Evolutionary conservation across 1,140 invertebrate genomes (phyloP), one percentile per base, ranked within the genome.

Genomic region (Andrena cerasifolii): DNA sequence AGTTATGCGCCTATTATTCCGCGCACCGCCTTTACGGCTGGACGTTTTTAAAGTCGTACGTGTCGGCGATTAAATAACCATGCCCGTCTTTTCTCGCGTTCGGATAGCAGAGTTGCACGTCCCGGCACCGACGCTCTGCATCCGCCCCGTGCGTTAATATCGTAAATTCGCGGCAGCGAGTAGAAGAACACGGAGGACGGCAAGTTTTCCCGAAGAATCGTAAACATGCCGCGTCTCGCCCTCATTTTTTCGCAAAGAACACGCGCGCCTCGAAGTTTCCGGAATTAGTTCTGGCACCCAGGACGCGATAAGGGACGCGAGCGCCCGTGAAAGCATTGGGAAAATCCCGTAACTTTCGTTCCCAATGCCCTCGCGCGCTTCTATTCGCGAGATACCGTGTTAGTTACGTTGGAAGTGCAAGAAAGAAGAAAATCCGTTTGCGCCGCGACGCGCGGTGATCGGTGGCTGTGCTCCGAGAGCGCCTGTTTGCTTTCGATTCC

Each of bases 211-310:
- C 33, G 1, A 28, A 33, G 43, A 61, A 77, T 16, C 67, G 36
- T 77, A 77, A 77, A 77, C 54, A 59, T 61, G 56, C 53, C 54
- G 12, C 1, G 0, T 2, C n/a, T 28, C 2, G 1, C 59, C 53
- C 28, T 51, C n/a, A 2, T 21, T 47, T 65, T 24, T 33, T 6
- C 53, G 6, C 26, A 3, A 4, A n/a, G 1, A 40, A 6, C 45
- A 71, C 43, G 62, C 47, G n/a, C 31, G 31, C 1, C 28, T 47
- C 4, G 61, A 72, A 82, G 43, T 82, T 82, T 51, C n/a, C 7
- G 10, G 40, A 79, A 83, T 83, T 84, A 80, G 45, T 80, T 84
- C 28, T 26, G 26, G 16, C 53, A 74, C 56, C 51, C 45, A n/a
- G 33, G 56, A 66, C 61, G 45, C 31, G 26, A 45, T 16, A 53